These are phyloP conservation scores for Pantherophis guttatus DNA, from an alignment of 2,113 vertebrate species.

Conservation along the genomic window DNA sequence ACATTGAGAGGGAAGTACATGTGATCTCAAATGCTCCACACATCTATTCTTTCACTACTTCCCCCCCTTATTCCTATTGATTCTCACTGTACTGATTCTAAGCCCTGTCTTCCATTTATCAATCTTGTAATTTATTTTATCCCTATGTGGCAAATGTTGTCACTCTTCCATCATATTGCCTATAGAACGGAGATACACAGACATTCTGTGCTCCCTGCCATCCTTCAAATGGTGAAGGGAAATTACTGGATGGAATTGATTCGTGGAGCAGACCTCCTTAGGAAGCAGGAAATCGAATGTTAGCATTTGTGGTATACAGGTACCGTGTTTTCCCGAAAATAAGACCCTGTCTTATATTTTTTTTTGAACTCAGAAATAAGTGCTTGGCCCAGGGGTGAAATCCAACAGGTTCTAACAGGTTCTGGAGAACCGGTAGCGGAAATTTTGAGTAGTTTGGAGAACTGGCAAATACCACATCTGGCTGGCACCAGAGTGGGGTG, in stretches of 20 bases:
- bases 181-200: conserved; percentile 58
- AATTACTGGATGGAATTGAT: conserved; percentile 65
- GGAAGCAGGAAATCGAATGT: conserved; percentile 52
- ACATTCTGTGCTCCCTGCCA: conserved; percentile 1
- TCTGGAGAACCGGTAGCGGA: too few relatives aligned
- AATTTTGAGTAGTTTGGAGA: too few relatives aligned
- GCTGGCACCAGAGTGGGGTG: too few relatives aligned
- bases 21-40: conserved; percentile 41
- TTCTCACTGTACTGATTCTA: conserved; percentile 65
- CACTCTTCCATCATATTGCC: conserved; percentile 48
- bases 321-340: too few relatives aligned
- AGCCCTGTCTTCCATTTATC: conserved; percentile 65
- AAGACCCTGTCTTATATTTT: too few relatives aligned
- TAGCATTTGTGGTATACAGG: not conserved
- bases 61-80: conserved; percentile 49
- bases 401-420: too few relatives aligned
- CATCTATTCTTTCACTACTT: conserved; percentile 43
- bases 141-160: conserved; percentile 60
- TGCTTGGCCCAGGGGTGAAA: too few relatives aligned
- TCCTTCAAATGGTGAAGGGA: conserved; percentile 60
- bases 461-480: too few relatives aligned
- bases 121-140: conserved; percentile 62
- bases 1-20: conserved; percentile 5
- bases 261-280: conserved; percentile 35
- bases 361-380: too few relatives aligned